Evolutionary conservation across 2,888 invertebrate species (phyloP).

Genomic region (Galerucella pusilla): DNA sequence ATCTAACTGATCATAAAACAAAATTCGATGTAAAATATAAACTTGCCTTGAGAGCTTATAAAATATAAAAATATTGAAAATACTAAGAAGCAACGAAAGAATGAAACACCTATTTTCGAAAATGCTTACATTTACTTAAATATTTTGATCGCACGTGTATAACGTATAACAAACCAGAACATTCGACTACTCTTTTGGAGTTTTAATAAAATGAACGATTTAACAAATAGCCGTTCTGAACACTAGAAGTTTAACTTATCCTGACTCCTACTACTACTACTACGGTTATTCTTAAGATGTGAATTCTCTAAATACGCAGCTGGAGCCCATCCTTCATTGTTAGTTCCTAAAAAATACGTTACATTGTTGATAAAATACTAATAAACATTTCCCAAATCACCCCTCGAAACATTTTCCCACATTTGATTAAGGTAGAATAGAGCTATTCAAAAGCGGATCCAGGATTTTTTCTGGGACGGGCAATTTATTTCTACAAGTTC

Average conservation of each 20-base stretch:
- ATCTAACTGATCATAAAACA: neutral
- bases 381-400: neutral
- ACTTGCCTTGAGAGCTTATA: neutral
- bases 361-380: slow-evolving; percentile 16
- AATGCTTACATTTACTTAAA: neutral
- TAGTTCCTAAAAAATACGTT: slow-evolving; percentile 67
- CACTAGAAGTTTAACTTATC: slow-evolving; percentile 63
- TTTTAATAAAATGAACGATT: slow-evolving; percentile 11
- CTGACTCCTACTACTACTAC: slow-evolving; percentile 73
- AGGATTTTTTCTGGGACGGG: neutral
- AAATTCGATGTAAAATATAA: neutral
- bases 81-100: neutral
- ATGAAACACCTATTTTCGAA: slow-evolving; percentile 26
- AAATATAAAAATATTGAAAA: neutral
- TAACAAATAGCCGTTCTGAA: slow-evolving; percentile 8
- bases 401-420: too few relatives aligned
- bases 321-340: slow-evolving; percentile 93
- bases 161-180: slow-evolving; percentile 15
- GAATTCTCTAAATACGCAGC: slow-evolving; percentile 88
- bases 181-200: slow-evolving; percentile 22
- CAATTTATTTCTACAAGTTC: neutral
- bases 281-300: slow-evolving; percentile 81
- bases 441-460: slow-evolving; percentile 1
- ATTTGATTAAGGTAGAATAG: too few relatives aligned
- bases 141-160: slow-evolving; percentile 24